These are phyloP conservation scores for Philonicus albiceps DNA, from an alignment of 2,888 invertebrate species.

Conservation along the genomic window DNA sequence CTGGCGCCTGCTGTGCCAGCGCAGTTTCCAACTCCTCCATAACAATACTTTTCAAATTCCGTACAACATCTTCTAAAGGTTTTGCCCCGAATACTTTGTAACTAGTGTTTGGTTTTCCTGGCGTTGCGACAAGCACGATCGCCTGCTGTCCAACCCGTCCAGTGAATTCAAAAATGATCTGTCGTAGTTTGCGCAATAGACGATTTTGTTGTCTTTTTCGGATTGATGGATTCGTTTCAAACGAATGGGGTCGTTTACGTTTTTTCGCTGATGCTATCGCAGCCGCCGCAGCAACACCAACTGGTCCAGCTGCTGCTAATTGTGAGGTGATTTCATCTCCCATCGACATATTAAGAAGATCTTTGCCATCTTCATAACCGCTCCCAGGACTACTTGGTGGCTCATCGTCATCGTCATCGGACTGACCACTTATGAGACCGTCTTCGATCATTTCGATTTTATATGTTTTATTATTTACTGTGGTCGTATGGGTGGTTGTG, in stretches of 20 bases:
- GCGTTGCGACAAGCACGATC: constrained; percentile 93
- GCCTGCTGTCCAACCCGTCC: constrained; percentile 97
- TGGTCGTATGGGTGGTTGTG: constrained; percentile 53
- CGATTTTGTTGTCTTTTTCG: constrained; percentile 95
- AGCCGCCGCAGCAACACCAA: constrained; percentile 96
- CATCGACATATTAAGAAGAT: constrained; percentile 84
- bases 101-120: constrained; percentile 94
- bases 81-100: constrained; percentile 97
- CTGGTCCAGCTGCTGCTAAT: constrained; percentile 95
- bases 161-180: constrained; percentile 96
- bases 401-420: constrained; percentile 87
- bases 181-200: constrained; percentile 83
- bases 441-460: constrained; percentile 77
- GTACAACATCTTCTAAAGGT: constrained; percentile 94
- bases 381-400: constrained; percentile 83
- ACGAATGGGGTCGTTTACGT: constrained; percentile 92
- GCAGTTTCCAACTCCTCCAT: constrained; percentile 96
- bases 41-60: constrained; percentile 87
- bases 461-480: constrained; percentile 63
- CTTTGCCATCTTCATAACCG: constrained; percentile 79
- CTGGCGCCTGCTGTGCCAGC: constrained; percentile 90
- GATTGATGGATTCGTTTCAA: constrained; percentile 96
- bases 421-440: constrained; percentile 69
- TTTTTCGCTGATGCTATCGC: constrained; percentile 96
- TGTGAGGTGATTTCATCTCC: constrained; percentile 96